Evolutionary conservation across 35 echinoderm and acorn worm species (phyloP), one percentile per base, ranked within the genome.

Genomic region (Ophioderma brevispina): DNA sequence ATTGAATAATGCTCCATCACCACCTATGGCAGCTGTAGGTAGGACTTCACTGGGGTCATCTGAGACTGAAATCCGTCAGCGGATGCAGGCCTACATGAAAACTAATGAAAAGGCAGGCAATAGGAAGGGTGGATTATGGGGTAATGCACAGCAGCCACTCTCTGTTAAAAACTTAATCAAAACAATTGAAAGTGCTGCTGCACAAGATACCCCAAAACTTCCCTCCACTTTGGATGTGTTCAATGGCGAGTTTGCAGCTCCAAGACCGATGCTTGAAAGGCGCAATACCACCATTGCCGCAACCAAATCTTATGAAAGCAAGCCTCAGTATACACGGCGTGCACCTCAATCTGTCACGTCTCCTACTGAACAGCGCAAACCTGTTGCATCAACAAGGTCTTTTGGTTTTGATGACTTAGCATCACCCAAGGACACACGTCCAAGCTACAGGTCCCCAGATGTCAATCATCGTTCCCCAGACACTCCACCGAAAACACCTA

Each of bases 91-190:
- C 35, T 90, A 85, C 49, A 94, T 94, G 76, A 94, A 94, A 35
- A 84, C 84, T 23, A 59, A 85, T 59, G 83, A 85, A 17, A 85
- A 64, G 2, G 76, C 80, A 0, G 96, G 92, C 5, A 98, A 89
- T 33, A 89, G 92, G 31, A 91, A 88, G 64, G 82, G 80, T 25
- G 55, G 86, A 75, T 46, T 55, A 38, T 31, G 77, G 34, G 82
- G 30, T 46, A 42, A 41, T 41, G 39, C 75, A 14, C 88, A 92
- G 41, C 79, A 86, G 25, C 82, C 35, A 31, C 79, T 97, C 1
- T 97, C 95, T 36, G 95, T 97, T 39, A 94, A 94, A 59, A 92
- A 82, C 42, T 75, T 97, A 11, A 94, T 97, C n/a, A 88, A 97
- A 56, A 88, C 79, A 15, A 88, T 97, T 31, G 95, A 97, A 33